These are phyloP conservation scores for Drosophila paulistorum DNA, from an alignment of 1,140 invertebrate genomes.

Conservation along the genomic window DNA sequence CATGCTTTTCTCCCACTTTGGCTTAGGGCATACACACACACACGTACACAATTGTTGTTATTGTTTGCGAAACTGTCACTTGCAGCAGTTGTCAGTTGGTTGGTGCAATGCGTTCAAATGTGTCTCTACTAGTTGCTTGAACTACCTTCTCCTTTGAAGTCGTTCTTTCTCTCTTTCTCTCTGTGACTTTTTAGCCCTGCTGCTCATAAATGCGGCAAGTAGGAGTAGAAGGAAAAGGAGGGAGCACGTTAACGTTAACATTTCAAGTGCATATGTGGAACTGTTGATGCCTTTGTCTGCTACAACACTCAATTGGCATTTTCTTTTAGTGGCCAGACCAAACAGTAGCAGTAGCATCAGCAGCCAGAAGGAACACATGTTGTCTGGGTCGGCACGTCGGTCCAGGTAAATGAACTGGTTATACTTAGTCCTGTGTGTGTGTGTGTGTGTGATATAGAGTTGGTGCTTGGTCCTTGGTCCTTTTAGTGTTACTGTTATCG, in stretches of 20 bases:
- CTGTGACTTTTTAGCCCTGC: background rate
- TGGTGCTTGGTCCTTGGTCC: conserved; percentile 50
- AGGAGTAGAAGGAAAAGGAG: conserved; percentile 8
- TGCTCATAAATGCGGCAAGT: conserved; percentile 31
- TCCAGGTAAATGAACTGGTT: conserved; percentile 74
- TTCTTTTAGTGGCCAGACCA: conserved; percentile 57
- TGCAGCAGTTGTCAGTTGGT: conserved; percentile 16
- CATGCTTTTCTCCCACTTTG: background rate
- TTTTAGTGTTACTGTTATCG: conserved; percentile 63
- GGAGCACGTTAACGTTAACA: background rate
- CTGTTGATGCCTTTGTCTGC: conserved; percentile 31
- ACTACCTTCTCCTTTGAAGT: background rate
- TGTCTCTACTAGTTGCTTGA: conserved; percentile 10
- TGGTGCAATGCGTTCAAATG: conserved; percentile 3
- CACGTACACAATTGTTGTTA: conserved; percentile 7
- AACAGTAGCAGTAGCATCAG: background rate
- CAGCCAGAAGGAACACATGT: background rate
- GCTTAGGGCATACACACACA: too few relatives aligned
- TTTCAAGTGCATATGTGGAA: conserved; percentile 43
- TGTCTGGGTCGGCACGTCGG: conserved; percentile 45
- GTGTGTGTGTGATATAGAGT: conserved; percentile 32
- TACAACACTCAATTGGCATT: conserved; percentile 55
- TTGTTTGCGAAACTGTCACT: conserved; percentile 42
- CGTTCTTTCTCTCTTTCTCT: background rate
- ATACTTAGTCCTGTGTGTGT: conserved; percentile 30